Evolutionary conservation across 2,797 vertebrate species (phyloP).

Genomic region (Xenentodon cancila): DNA sequence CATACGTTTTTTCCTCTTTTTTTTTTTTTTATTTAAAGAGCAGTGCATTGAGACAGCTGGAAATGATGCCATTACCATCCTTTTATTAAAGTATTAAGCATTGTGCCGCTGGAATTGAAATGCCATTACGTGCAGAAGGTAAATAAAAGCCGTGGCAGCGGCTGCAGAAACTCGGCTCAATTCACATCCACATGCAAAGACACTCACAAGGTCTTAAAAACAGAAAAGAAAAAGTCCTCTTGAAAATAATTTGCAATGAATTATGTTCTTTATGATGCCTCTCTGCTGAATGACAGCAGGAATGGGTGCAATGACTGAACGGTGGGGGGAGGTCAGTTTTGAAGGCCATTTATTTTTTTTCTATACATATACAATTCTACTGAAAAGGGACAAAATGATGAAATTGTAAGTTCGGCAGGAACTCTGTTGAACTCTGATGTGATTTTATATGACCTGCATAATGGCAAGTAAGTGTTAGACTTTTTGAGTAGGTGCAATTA

Average conservation of each 20-base stretch:
- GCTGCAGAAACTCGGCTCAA: slow-evolving; percentile 13
- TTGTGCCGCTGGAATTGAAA: slow-evolving; percentile 22
- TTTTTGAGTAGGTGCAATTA: not conserved
- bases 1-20: slow-evolving; percentile 16
- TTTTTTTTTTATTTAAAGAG: no score
- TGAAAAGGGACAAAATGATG: not conserved
- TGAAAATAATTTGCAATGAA: slow-evolving; percentile 59
- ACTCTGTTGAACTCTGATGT: not conserved
- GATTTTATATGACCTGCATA: not conserved
- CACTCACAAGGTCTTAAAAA: slow-evolving; percentile 35
- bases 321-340: slow-evolving; percentile 17
- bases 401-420: not conserved
- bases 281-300: slow-evolving; percentile 32
- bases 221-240: slow-evolving; percentile 19
- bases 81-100: slow-evolving; percentile 47
- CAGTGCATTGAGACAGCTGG: slow-evolving; percentile 48
- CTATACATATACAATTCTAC: not conserved
- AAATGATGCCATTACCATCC: slow-evolving; percentile 49
- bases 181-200: slow-evolving; percentile 25
- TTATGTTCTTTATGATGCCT: slow-evolving; percentile 44
- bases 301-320: slow-evolving; percentile 13
- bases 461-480: not conserved
- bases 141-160: slow-evolving; percentile 44
- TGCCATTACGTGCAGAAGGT: slow-evolving; percentile 37
- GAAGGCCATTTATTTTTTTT: slow-evolving; percentile 50